Percentiles rank a stretch among this genome's conserved stretches.
These are phyloP conservation scores for Tetragnatha montana DNA, from an alignment of 2,888 invertebrate species.

Conservation along the genomic window DNA sequence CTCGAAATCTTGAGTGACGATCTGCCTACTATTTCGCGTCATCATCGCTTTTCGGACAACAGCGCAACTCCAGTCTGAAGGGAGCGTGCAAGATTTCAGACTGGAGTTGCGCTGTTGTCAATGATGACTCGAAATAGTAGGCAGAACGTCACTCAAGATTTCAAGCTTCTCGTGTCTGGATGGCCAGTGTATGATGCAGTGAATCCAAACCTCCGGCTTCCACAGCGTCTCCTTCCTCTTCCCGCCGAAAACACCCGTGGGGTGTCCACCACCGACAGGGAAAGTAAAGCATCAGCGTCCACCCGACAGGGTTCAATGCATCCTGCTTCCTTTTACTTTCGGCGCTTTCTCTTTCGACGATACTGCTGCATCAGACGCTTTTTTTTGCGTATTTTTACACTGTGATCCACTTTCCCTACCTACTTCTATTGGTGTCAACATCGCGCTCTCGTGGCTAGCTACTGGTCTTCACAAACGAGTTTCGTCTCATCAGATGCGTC, in stretches of 20 bases:
- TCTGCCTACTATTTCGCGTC: too few relatives aligned
- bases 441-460: conserved; percentile 49
- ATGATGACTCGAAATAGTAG: too few relatives aligned
- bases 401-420: conserved; percentile 58
- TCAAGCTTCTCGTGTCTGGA: too few relatives aligned
- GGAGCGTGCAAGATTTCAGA: too few relatives aligned
- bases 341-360: conserved; percentile 39
- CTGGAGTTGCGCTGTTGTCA: too few relatives aligned
- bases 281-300: neutral
- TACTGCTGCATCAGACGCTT: conserved; percentile 28
- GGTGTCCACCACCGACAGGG: neutral
- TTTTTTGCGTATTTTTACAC: conserved; percentile 45
- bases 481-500: conserved; percentile 21
- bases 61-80: too few relatives aligned
- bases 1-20: too few relatives aligned
- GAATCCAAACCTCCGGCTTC: too few relatives aligned
- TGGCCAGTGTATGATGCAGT: too few relatives aligned
- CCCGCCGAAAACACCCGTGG: neutral
- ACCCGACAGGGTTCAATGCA: conserved; percentile 40
- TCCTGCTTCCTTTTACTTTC: conserved; percentile 36
- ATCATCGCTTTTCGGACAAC: too few relatives aligned
- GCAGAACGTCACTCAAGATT: too few relatives aligned
- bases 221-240: too few relatives aligned
- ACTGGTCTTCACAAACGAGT: conserved; percentile 50
- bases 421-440: conserved; percentile 62